Percentiles rank a stretch among this genome's conserved stretches.
phyloP scores from a whole-genome alignment of 92 coral and sea anemone species.

The Scolanthus callimorphus region DNA sequence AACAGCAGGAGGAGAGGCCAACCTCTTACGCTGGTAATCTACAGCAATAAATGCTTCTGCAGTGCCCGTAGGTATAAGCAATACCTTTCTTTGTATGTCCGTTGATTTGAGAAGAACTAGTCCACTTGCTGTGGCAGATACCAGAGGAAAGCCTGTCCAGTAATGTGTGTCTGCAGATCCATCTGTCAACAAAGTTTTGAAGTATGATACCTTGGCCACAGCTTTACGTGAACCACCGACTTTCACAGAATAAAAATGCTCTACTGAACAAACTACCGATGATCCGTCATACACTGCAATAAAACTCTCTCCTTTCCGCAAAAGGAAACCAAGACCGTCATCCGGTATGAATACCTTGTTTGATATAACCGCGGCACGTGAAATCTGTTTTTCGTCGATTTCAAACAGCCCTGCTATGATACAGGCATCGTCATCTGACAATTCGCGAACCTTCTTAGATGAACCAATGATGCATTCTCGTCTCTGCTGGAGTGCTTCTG shows the following conservation, averaged over 20 bases:
- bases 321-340: constrained; percentile 15
- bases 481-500: too few species aligned
- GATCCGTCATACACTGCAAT: not conserved
- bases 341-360: constrained; percentile 36
- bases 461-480: too few species aligned
- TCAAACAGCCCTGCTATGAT: too few species aligned
- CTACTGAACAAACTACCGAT: too few species aligned
- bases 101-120: constrained; percentile 3
- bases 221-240: too few species aligned
- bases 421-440: too few species aligned
- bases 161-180: constrained; percentile 33
- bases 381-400: constrained; percentile 4
- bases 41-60: constrained; percentile 36
- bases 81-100: not conserved
- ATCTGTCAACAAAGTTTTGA: constrained; percentile 8
- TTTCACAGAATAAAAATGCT: too few species aligned
- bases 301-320: not conserved
- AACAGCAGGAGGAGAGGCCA: constrained; percentile 30
- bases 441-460: too few species aligned
- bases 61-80: too few species aligned
- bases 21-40: constrained; percentile 46
- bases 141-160: constrained; percentile 55
- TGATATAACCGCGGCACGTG: constrained; percentile 25
- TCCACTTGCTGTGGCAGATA: constrained; percentile 19
- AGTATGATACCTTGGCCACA: too few species aligned